Percentiles rank a stretch among this genome's conserved stretches.
phyloP scores from a whole-genome alignment of 1,140 invertebrate species.

The Ctenoplectra terminalis region DNA sequence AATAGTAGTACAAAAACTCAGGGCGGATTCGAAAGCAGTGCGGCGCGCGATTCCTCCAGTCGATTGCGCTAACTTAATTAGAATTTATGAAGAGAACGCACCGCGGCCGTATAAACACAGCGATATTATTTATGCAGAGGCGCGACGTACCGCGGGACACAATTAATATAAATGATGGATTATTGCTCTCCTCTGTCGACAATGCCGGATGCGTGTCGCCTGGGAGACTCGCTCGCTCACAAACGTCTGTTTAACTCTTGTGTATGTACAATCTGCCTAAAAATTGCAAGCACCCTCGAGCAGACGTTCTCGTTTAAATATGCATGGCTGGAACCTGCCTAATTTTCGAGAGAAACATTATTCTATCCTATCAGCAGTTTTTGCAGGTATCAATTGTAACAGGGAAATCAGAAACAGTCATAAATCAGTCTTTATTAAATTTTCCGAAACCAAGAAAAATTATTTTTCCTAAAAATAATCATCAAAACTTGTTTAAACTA shows the following conservation, averaged over 20 bases:
- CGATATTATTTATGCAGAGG: slow-evolving; percentile 76
- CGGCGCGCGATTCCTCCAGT: slow-evolving; percentile 53
- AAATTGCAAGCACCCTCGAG: slow-evolving; percentile 22
- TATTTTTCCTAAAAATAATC: no score
- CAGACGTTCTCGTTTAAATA: slow-evolving; percentile 20
- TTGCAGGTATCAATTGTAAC: no score
- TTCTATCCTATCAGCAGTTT: neutral
- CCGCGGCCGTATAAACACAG: slow-evolving; percentile 71
- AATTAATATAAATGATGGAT: slow-evolving; percentile 82
- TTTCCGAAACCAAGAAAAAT: no score
- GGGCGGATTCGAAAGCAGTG: slow-evolving; percentile 13
- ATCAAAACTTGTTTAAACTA: no score
- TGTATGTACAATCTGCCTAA: slow-evolving; percentile 36
- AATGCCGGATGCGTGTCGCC: slow-evolving; percentile 65
- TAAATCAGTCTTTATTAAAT: no score
- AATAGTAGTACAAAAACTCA: neutral
- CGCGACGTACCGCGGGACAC: slow-evolving; percentile 71
- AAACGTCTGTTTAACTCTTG: slow-evolving; percentile 33
- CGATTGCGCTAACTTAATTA: slow-evolving; percentile 79
- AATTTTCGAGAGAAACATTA: slow-evolving; percentile 26
- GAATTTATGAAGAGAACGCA: slow-evolving; percentile 77
- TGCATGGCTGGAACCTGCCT: neutral
- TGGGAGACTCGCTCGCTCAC: slow-evolving; percentile 13
- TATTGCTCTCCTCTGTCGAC: slow-evolving; percentile 66
- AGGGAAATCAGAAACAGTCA: no score